These are phyloP conservation scores for Ceyx cyanopectus DNA, from an alignment of 2,113 vertebrate genomes.

Conservation along the genomic window DNA sequence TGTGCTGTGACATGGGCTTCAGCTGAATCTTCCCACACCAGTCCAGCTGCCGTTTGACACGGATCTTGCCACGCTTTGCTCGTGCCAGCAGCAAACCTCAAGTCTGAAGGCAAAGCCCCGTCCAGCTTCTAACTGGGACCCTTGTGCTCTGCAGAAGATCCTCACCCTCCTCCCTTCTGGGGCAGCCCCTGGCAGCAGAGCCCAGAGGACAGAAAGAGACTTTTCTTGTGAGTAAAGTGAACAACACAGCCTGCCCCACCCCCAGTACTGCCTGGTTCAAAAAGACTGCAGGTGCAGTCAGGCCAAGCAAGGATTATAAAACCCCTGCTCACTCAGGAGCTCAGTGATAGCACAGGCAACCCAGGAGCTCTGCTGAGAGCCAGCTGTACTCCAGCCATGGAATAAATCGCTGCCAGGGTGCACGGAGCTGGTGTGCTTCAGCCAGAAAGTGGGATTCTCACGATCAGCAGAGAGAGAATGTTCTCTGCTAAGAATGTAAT, in stretches of 20 bases:
- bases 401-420: background rate
- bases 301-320: background rate
- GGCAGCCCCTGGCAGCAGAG: rapidly evolving
- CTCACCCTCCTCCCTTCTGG: background rate
- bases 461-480: background rate
- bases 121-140: background rate
- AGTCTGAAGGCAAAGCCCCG: background rate
- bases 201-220: background rate
- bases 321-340: background rate
- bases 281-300: background rate
- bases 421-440: background rate
- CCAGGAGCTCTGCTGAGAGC: background rate
- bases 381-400: background rate
- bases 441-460: background rate
- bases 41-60: background rate
- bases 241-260: too few relatives aligned
- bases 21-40: background rate
- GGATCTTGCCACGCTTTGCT: background rate
- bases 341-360: too few relatives aligned
- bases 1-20: background rate
- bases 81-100: background rate
- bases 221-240: too few relatives aligned
- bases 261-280: too few relatives aligned
- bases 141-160: background rate
- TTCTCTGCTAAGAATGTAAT: background rate